These are phyloP conservation scores for Carcina quercana DNA, from an alignment of 2,888 invertebrate species.

Conservation along the genomic window DNA sequence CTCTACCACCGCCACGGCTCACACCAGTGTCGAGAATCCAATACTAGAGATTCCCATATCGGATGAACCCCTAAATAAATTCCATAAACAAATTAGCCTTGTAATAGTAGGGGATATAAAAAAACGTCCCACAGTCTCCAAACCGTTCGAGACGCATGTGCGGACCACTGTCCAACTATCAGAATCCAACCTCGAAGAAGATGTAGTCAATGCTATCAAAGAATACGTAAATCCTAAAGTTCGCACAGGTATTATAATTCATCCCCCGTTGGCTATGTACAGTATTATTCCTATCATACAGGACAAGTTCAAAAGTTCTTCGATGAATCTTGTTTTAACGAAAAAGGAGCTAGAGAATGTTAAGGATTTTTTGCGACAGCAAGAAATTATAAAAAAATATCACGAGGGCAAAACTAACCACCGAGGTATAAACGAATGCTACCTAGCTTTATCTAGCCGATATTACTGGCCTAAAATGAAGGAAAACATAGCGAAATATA, in stretches of 20 bases:
- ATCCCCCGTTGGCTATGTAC: slow-evolving; percentile 4
- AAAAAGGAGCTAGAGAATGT: slow-evolving; percentile 11
- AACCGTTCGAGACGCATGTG: slow-evolving; percentile 11
- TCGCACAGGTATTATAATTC: slow-evolving; percentile 7
- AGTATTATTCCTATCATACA: slow-evolving; percentile 6
- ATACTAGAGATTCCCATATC: slow-evolving; percentile 8
- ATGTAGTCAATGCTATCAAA: slow-evolving; percentile 10
- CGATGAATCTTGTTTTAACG: slow-evolving; percentile 4
- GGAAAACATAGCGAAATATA: slow-evolving; percentile 9
- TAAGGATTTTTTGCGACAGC: slow-evolving; percentile 3
- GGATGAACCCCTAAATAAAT: slow-evolving; percentile 8
- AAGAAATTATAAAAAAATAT: slow-evolving; percentile 10
- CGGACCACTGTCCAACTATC: slow-evolving; percentile 7
- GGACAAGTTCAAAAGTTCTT: background rate
- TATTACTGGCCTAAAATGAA: slow-evolving; percentile 15
- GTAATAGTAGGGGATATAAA: slow-evolving; percentile 9
- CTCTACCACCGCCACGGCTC: background rate
- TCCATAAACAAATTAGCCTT: slow-evolving; percentile 10
- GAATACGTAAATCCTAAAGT: slow-evolving; percentile 13
- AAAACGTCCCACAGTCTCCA: slow-evolving; percentile 4
- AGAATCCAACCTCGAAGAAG: slow-evolving; percentile 10
- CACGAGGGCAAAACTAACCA: slow-evolving; percentile 12
- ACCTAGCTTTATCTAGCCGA: background rate
- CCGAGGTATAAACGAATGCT: slow-evolving; percentile 5
- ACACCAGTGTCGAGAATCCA: background rate